phyloP scores from a whole-genome alignment of 35 echinoderm and acorn worm genomes.

The Ophioderma brevispina region DNA sequence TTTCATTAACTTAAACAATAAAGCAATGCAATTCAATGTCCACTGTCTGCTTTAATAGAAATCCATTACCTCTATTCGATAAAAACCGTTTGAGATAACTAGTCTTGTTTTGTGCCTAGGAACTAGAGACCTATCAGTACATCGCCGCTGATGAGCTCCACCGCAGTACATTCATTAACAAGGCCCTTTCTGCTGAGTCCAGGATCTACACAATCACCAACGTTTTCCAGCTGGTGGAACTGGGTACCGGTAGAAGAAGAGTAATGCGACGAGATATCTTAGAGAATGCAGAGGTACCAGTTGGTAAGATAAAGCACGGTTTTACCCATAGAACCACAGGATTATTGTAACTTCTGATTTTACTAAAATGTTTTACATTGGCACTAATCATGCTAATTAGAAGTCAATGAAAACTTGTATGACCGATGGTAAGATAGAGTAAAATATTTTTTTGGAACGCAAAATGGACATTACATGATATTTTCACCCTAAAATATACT shows the following conservation, averaged over 20 bases:
- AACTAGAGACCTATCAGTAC: conserved; percentile 41
- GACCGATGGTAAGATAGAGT: background rate
- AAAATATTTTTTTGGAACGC: no score
- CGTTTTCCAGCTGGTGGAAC: conserved; percentile 63
- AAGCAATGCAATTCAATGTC: background rate
- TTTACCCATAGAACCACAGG: background rate
- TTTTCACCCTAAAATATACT: no score
- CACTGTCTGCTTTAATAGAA: background rate
- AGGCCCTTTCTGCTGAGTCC: conserved; percentile 62
- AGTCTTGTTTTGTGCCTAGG: conserved; percentile 25
- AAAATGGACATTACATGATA: no score
- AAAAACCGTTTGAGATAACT: no score
- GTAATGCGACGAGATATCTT: background rate
- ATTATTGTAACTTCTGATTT: background rate
- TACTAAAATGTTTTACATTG: background rate
- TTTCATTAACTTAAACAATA: background rate
- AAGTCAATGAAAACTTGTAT: background rate
- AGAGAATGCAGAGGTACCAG: background rate
- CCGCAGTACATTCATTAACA: conserved; percentile 63
- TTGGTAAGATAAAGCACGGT: background rate
- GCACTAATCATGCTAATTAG: background rate
- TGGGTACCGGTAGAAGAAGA: background rate
- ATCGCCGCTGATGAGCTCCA: conserved; percentile 47
- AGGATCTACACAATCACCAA: conserved; percentile 71
- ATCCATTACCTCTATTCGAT: background rate